Base-by-base conservation (phyloP, 2,113 vertebrate genomes). In the Elachura formosa region DNA sequence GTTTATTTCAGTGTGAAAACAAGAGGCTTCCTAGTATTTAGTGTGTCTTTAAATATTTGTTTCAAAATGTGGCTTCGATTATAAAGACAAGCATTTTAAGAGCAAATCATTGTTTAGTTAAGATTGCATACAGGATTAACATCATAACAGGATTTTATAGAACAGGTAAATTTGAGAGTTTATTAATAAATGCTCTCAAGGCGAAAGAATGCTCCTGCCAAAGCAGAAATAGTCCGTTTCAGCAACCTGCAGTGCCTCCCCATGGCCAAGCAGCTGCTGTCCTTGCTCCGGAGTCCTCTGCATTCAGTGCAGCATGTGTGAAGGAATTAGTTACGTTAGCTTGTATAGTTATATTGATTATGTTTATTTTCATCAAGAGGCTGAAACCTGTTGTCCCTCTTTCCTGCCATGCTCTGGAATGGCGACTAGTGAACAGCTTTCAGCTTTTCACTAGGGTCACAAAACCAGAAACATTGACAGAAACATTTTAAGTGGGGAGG, bases 131-230 rank as follows among this genome's bases (percentile, higher is more conserved):
- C 5, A 2, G 8, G 34, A 41, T 62, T 43, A 71, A 54, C 38
- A 86, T 69, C 38, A 4, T 46, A 40, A 72, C 66, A 59, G 66
- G 75, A 76, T 80, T 86, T 86, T 73, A 63, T 17, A 55, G 48
- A 69, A 84, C 22, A 28, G 46, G 25, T 63, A 81, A 86, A 54
- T 73, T 13, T 6, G 33, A 45, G 18, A 11, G 31, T 34, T 90
- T 0, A 0, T 28, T 48, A 55, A 68, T n/a, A 74, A 77, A 58
- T 7, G 17, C 18, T 59, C 40, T 34, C 1, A 3, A 63, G 38
- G 74, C 14, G 49, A 73, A 62, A 83, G 38, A 73, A 41, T 22
- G 1, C 24, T 71, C 14, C 26, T 25, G 51, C 28, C 26, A 34
- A 48, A 77, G 61, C 34, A 86, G 51, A 85, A 90, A 38, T 4